Conservation (phyloP, 2,888 invertebrate genomes). For the Tipula confusa region DNA sequence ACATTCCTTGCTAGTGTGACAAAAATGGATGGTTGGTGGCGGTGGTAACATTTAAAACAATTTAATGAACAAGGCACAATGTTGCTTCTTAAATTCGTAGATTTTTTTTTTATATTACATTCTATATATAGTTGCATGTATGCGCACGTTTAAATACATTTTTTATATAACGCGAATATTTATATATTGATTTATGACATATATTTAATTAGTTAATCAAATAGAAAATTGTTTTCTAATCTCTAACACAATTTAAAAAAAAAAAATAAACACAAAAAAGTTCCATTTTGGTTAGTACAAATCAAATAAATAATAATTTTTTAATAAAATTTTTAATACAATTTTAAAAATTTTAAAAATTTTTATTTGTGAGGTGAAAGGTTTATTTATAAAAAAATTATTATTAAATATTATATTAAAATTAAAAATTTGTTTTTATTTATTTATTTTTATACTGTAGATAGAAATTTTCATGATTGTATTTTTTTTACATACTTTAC, state of each 20-base stretch:
- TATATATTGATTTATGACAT: background rate
- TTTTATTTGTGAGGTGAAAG: slow-evolving; percentile 12
- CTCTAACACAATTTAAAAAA: background rate
- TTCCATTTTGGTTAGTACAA: background rate
- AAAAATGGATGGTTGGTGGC: background rate
- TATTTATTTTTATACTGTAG: slow-evolving; percentile 20
- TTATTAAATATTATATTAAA: background rate
- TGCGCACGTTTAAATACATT: background rate
- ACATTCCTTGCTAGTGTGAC: background rate
- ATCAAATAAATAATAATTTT: background rate
- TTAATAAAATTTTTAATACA: background rate
- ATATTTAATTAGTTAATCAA: background rate
- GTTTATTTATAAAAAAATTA: background rate
- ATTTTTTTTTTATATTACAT: too few species aligned
- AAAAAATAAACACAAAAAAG: background rate
- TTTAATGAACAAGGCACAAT: background rate
- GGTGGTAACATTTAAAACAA: background rate
- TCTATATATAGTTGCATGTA: background rate
- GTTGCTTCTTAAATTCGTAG: background rate
- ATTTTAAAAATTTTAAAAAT: too few species aligned
- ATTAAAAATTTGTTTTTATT: slow-evolving; percentile 1
- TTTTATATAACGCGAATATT: background rate
- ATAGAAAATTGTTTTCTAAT: background rate
- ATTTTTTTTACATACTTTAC: slow-evolving; percentile 9
- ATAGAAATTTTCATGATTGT: slow-evolving; percentile 14